Percentiles rank a stretch among this genome's conserved stretches.
These are phyloP conservation scores for Drosophila atroscutellata DNA, from an alignment of 2,888 invertebrate species.

Conservation along the genomic window DNA sequence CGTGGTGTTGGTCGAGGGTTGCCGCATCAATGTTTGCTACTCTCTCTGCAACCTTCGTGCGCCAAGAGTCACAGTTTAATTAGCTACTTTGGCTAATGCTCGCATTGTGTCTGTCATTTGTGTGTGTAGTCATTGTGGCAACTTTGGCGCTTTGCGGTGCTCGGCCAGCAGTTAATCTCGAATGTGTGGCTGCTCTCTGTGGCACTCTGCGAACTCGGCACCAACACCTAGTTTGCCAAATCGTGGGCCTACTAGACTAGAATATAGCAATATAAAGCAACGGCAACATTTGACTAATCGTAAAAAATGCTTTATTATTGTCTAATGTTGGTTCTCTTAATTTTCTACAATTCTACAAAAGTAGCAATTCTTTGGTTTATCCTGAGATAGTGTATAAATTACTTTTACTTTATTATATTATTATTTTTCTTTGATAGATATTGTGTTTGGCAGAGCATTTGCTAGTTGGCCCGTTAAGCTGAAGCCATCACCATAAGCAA, in stretches of 20 bases:
- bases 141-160: constrained; percentile 2
- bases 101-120: background rate
- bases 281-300: too few relatives aligned
- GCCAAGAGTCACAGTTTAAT: background rate
- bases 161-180: background rate
- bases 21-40: constrained; percentile 33
- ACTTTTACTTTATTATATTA: background rate
- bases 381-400: background rate
- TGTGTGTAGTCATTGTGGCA: constrained; percentile 6
- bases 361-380: background rate
- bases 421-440: background rate
- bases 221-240: background rate
- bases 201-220: background rate
- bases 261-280: too few relatives aligned
- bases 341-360: background rate
- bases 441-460: background rate
- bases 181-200: constrained; percentile 16
- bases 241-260: background rate
- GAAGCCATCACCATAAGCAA: background rate
- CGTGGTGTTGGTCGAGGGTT: constrained; percentile 4
- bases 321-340: background rate
- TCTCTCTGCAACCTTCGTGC: constrained; percentile 13
- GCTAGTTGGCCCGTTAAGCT: background rate
- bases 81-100: constrained; percentile 1
- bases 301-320: background rate